phyloP scores from a whole-genome alignment of 2,888 invertebrate species.

The Alloplasta piceator region DNA sequence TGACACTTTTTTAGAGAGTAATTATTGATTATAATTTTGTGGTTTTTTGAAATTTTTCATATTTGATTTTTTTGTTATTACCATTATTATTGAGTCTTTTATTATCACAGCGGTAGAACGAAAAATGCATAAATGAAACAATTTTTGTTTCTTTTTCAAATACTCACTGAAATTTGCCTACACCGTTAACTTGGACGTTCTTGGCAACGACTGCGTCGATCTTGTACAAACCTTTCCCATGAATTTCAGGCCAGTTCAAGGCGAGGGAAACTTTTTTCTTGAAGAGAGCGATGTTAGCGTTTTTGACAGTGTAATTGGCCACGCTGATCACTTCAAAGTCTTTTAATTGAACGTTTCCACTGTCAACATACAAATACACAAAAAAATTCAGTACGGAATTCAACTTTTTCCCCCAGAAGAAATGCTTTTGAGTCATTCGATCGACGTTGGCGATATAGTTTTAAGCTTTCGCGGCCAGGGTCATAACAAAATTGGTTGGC shows the following conservation, averaged over 20 bases:
- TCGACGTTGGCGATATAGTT: no score
- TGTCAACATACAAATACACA: conserved; percentile 16
- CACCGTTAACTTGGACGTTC: conserved; percentile 51
- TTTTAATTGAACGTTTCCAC: conserved; percentile 41
- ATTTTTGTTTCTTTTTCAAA: neutral
- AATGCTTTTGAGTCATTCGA: no score
- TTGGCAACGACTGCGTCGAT: conserved; percentile 11
- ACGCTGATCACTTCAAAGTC: conserved; percentile 53
- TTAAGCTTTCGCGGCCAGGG: no score
- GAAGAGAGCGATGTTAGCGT: conserved; percentile 34
- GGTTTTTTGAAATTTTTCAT: no score
- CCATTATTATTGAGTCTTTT: no score
- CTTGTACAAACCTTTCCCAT: conserved; percentile 52
- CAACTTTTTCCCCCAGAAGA: no score
- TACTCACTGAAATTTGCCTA: conserved; percentile 68
- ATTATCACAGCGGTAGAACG: neutral
- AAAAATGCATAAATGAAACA: neutral
- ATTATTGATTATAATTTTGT: no score
- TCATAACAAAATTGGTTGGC: no score
- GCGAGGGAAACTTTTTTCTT: conserved; percentile 35
- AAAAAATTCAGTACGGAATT: conserved; percentile 16
- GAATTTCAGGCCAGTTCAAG: conserved; percentile 65
- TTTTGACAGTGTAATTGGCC: conserved; percentile 63
- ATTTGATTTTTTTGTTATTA: no score
- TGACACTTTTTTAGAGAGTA: no score